These are phyloP conservation scores for Amphipoea lucens DNA, from an alignment of 2,888 invertebrate species.

Conservation along the genomic window DNA sequence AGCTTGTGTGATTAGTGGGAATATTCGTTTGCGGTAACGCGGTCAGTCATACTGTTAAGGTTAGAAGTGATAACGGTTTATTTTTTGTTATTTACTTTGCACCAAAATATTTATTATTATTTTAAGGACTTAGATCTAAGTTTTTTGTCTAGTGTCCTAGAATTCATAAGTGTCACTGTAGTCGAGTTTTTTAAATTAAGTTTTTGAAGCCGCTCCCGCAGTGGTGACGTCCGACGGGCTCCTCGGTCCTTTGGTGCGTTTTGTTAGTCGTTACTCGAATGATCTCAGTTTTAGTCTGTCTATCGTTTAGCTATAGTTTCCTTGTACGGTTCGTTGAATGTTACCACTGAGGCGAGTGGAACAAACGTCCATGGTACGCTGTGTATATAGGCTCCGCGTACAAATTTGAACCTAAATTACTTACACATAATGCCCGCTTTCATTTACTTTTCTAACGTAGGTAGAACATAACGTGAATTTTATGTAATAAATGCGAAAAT, in stretches of 20 bases:
- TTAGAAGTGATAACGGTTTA: constrained; percentile 79
- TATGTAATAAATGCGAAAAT: constrained; percentile 90
- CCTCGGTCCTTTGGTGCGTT: constrained; percentile 64
- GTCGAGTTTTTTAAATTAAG: constrained; percentile 86
- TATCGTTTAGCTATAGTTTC: constrained; percentile 73
- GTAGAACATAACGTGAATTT: constrained; percentile 90
- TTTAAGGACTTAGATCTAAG: constrained; percentile 87
- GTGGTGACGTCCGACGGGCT: constrained; percentile 76
- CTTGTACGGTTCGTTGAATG: constrained; percentile 68
- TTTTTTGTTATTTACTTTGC: constrained; percentile 82
- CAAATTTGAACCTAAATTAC: constrained; percentile 88
- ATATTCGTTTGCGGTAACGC: constrained; percentile 83
- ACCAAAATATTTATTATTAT: constrained; percentile 87
- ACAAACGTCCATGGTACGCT: constrained; percentile 90
- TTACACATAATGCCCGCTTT: constrained; percentile 87
- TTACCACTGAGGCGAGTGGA: constrained; percentile 80
- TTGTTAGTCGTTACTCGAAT: constrained; percentile 70
- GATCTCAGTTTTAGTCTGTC: constrained; percentile 81
- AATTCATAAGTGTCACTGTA: constrained; percentile 89
- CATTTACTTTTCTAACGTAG: constrained; percentile 89
- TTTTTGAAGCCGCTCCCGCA: constrained; percentile 83
- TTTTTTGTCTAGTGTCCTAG: constrained; percentile 88
- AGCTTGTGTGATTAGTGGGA: constrained; percentile 89
- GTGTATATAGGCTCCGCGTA: constrained; percentile 90
- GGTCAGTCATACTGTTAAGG: constrained; percentile 83